phyloP scores from a whole-genome alignment of 30 jellyfish, hydroid and myxozoan genomes.

The Turritopsis dohrnii region DNA sequence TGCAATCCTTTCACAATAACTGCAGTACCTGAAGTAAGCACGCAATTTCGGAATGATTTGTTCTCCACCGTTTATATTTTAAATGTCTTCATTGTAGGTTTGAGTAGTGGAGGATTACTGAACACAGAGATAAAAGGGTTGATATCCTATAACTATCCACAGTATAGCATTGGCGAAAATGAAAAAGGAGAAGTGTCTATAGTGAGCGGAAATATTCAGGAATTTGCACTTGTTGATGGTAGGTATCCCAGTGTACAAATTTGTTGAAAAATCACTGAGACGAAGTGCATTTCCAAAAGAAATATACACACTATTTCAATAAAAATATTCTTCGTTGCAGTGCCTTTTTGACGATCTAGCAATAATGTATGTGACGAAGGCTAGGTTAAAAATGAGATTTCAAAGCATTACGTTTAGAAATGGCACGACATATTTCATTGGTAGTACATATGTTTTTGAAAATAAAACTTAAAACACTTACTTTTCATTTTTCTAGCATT shows the following conservation, averaged over 20 bases:
- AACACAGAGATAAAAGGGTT: not conserved
- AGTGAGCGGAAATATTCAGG: not conserved
- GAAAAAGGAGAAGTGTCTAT: not conserved
- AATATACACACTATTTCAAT: not conserved
- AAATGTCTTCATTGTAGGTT: not conserved
- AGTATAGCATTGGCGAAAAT: not conserved
- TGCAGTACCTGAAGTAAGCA: no score
- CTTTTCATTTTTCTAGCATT: not conserved
- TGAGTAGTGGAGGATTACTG: not conserved
- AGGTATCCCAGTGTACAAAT: not conserved
- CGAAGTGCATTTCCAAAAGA: not conserved
- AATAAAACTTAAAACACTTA: not conserved
- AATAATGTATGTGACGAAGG: not conserved
- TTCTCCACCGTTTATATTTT: not conserved
- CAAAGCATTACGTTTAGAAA: not conserved
- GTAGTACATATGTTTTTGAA: not conserved
- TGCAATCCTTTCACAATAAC: no score
- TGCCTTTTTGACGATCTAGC: not conserved
- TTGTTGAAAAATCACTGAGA: not conserved
- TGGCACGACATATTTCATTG: not conserved
- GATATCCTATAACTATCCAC: slow-evolving; percentile 13
- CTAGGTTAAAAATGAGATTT: not conserved
- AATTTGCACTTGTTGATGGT: not conserved
- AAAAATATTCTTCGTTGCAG: not conserved
- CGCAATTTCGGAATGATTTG: not conserved